Evolutionary conservation across 2,888 invertebrate species (phyloP).

Genomic region (Xestia sexstrigata): DNA sequence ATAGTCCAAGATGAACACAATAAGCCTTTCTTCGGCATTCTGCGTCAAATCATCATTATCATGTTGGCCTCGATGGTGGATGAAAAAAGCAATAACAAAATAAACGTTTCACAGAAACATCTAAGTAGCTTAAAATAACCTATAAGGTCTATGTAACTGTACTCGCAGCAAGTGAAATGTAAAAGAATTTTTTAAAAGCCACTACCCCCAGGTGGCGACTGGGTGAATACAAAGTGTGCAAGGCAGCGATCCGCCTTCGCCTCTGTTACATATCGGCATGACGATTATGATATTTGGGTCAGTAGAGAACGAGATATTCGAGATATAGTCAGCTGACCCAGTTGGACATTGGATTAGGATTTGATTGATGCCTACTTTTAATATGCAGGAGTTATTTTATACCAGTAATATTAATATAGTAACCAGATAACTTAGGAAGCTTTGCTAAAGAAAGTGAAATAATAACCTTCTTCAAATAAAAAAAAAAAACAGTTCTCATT

Average conservation of each 20-base stretch:
- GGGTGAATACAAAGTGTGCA: constrained; percentile 87
- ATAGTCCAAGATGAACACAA: not conserved
- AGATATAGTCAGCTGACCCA: not conserved
- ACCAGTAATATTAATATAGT: not conserved
- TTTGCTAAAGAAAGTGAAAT: not conserved
- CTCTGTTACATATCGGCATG: constrained; percentile 75
- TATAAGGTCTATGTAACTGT: constrained; percentile 66
- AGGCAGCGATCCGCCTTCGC: constrained; percentile 78
- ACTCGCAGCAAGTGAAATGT: constrained; percentile 77
- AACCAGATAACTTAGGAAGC: not conserved
- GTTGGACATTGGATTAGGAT: not conserved
- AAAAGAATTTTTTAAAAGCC: constrained; percentile 82
- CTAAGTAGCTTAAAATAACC: constrained; percentile 24
- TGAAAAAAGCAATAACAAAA: too few species aligned
- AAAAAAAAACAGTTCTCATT: not conserved
- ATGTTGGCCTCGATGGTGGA: not conserved
- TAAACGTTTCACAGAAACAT: not conserved
- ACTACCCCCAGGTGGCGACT: constrained; percentile 86
- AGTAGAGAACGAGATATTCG: constrained; percentile 2
- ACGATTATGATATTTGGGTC: constrained; percentile 38
- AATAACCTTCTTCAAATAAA: not conserved
- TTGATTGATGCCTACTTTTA: not conserved
- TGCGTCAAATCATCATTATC: not conserved
- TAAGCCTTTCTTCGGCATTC: not conserved
- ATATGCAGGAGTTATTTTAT: not conserved